Percentiles rank a stretch among this genome's conserved stretches.
phyloP scores from a whole-genome alignment of 2,888 invertebrate species.

The Poecilus cupreus region DNA sequence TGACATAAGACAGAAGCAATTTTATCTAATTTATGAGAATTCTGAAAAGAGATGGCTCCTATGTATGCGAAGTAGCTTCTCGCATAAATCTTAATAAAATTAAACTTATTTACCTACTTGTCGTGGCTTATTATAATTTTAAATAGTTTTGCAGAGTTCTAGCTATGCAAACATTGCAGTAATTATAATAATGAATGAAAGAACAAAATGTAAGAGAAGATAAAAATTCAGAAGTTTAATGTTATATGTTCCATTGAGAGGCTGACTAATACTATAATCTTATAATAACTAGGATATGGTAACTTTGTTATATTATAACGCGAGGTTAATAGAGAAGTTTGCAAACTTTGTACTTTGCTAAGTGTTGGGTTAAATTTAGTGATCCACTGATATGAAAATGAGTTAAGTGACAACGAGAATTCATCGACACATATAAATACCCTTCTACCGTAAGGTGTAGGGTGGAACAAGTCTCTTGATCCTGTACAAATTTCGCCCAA shows the following conservation, averaged over 20 bases:
- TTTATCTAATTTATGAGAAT: slow-evolving; percentile 43
- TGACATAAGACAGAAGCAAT: slow-evolving; percentile 41
- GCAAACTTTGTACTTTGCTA: not conserved
- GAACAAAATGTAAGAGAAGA: no score
- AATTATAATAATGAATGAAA: slow-evolving; percentile 1
- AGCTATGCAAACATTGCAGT: not conserved
- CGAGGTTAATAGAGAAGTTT: slow-evolving; percentile 24
- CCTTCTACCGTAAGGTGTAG: no score
- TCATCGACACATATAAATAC: no score
- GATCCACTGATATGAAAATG: not conserved
- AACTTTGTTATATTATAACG: not conserved
- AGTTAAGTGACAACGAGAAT: not conserved
- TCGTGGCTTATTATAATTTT: not conserved
- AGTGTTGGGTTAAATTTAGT: slow-evolving; percentile 2
- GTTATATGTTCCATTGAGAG: not conserved
- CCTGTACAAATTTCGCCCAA: no score
- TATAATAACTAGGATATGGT: not conserved
- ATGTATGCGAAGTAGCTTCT: not conserved
- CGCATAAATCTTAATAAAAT: slow-evolving; percentile 12
- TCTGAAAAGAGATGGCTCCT: slow-evolving; percentile 33
- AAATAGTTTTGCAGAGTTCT: not conserved
- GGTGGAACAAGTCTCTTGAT: no score
- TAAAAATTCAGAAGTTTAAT: no score
- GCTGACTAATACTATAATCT: not conserved
- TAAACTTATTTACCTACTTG: slow-evolving; percentile 2